Evolutionary conservation across 2,888 invertebrate species (phyloP), one percentile per base, ranked within the genome.

Genomic region (Drosophila conformis): DNA sequence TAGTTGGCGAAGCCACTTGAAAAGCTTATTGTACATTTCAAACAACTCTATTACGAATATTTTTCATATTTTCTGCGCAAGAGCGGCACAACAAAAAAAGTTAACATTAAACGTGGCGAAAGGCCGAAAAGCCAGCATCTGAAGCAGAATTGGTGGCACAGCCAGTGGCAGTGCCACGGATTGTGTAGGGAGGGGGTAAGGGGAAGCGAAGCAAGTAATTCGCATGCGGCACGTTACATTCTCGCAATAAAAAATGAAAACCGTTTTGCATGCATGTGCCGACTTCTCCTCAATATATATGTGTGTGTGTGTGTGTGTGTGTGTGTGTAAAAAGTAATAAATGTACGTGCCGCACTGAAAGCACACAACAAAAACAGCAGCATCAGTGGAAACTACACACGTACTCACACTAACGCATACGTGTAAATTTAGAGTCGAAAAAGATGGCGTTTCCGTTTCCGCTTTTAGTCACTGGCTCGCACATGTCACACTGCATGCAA

Each of bases 1-100:
- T 76, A 73, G 83, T 71, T 67, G 67, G 62, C 66, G 76, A 78
- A 82, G 82, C 79, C 82, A 87, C 87, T 86, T 83, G 83, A 86
- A 86, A 80, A 76, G 81, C 85, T 87, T 89, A 89, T 87, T 84
- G 89, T 87, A 87, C 83, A 88, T 89, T 89, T 87, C 87, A 84
- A 85, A 90, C 90, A 90, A 90, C 89, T 90, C 90, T 90, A 90
- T 90, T 90, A 90, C 89, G 89, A 90, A 90, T 90, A 89, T 90
- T 90, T 90, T 90, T 89, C 86, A 88, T 84, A 88, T 90, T 90
- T 89, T 69, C 78, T 69, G 80, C 69, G 72, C 77, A 78, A 57
- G 56, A 68, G 51, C 60, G 66, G 67, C 64, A 68, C 75, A 54
- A 75, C 27, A 38, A 35, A 21, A 27, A 86, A 82, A 83, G 87